A percentile compares a stretch with the other conserved stretches of the same genome.
These are phyloP conservation scores for Luperina testacea DNA, from an alignment of 2,888 invertebrate genomes.

Conservation along the genomic window DNA sequence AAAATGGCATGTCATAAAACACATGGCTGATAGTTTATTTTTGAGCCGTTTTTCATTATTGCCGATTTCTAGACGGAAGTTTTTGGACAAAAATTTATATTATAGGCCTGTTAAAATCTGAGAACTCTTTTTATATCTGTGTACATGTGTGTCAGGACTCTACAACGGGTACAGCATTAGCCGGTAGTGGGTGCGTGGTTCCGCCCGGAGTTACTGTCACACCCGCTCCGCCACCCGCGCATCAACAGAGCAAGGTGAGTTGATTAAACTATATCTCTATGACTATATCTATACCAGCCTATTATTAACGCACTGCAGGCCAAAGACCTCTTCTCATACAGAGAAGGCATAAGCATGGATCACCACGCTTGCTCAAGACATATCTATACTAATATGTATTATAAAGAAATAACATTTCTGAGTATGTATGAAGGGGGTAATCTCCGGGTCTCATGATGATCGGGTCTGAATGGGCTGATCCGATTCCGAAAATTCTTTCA, in stretches of 20 bases:
- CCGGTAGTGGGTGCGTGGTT: slow-evolving; percentile 87
- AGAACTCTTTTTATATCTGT: not conserved
- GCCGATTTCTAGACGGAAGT: not conserved
- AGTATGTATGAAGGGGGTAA: too few species aligned
- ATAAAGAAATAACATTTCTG: too few species aligned
- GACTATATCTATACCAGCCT: not conserved
- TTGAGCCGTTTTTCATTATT: not conserved
- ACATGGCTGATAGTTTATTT: not conserved
- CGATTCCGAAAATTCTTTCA: too few species aligned
- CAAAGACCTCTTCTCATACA: not conserved
- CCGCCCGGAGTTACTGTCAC: slow-evolving; percentile 89
- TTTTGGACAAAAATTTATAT: not conserved
- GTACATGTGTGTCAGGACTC: slow-evolving; percentile 64
- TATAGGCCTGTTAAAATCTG: too few species aligned
- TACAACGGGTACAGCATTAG: slow-evolving; percentile 80
- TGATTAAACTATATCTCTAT: not conserved
- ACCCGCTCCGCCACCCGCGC: slow-evolving; percentile 88
- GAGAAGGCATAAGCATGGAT: not conserved
- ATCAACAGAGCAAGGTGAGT: slow-evolving; percentile 84
- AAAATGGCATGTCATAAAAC: not conserved
- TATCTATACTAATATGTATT: too few species aligned
- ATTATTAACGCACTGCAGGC: not conserved
- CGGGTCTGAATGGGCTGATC: too few species aligned
- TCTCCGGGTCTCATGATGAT: too few species aligned
- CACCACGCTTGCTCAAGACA: not conserved